These are phyloP conservation scores for Globodera rostochiensis DNA, from an alignment of 1,140 invertebrate species.

Conservation along the genomic window DNA sequence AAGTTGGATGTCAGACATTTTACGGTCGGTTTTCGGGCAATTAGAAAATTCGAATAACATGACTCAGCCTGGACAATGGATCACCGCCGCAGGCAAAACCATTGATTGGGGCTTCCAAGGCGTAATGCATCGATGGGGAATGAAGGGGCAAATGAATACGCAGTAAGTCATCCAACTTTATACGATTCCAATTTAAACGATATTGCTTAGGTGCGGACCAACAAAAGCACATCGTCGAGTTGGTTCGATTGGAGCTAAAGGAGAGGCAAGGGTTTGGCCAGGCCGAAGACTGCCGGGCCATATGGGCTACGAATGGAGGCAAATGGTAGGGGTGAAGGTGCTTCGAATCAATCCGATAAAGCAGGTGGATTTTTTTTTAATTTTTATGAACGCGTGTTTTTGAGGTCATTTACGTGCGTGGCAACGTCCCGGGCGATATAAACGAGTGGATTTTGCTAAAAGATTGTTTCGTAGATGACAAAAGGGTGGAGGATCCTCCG, in stretches of 20 bases:
- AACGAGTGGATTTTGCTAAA: slow-evolving; percentile 55
- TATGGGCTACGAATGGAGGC: slow-evolving; percentile 81
- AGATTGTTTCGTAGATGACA: slow-evolving; percentile 42
- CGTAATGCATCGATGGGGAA: slow-evolving; percentile 92
- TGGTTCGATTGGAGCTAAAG: slow-evolving; percentile 79
- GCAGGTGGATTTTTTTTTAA: slow-evolving; percentile 34
- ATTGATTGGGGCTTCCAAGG: slow-evolving; percentile 96
- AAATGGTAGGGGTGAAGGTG: slow-evolving; percentile 73
- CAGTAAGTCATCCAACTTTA: slow-evolving; percentile 27
- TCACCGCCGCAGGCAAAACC: slow-evolving; percentile 90
- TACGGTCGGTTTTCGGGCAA: slow-evolving; percentile 31
- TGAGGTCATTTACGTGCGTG: slow-evolving; percentile 62
- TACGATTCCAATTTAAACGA: too few species aligned
- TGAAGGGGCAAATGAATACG: slow-evolving; percentile 83
- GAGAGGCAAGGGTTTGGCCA: slow-evolving; percentile 84
- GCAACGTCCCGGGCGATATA: slow-evolving; percentile 55
- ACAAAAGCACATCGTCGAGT: slow-evolving; percentile 91
- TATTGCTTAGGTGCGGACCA: slow-evolving; percentile 70
- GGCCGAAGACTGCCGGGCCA: slow-evolving; percentile 95
- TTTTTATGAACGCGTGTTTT: neutral
- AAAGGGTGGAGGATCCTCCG: slow-evolving; percentile 49
- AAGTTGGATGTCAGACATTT: slow-evolving; percentile 83
- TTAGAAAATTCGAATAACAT: neutral
- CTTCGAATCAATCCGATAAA: slow-evolving; percentile 60
- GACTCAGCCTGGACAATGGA: slow-evolving; percentile 78